Percentiles rank a stretch among this genome's conserved stretches.
These are phyloP conservation scores for Gavialis gangeticus DNA, from an alignment of 2,113 vertebrate genomes.

Conservation along the genomic window DNA sequence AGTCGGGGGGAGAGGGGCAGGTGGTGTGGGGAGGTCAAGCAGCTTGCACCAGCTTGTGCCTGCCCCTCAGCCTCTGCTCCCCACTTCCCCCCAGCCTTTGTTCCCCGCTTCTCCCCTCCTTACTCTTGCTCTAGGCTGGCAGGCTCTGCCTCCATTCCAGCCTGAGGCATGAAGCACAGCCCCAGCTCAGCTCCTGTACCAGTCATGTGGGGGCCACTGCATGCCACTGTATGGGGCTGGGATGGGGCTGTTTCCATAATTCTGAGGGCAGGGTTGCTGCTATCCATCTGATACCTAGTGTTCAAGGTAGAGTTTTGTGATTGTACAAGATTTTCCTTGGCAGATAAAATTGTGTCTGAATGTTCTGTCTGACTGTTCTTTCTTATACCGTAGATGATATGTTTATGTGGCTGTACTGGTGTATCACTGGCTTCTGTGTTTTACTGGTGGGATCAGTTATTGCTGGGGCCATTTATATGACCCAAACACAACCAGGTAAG, in stretches of 20 bases:
- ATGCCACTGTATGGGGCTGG: neutral
- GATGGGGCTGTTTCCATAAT: accelerated
- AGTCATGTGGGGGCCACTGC: too few relatives aligned
- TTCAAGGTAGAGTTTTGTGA: neutral
- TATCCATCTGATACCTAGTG: neutral
- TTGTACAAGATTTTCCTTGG: neutral
- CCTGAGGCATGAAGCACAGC: too few relatives aligned
- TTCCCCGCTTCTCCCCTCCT: too few relatives aligned
- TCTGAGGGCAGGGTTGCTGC: neutral
- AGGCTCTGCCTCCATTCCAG: too few relatives aligned
- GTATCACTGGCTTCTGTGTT: constrained; percentile 71
- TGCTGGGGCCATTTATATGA: constrained; percentile 69
- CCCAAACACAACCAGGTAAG: constrained; percentile 75
- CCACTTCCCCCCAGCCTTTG: too few relatives aligned
- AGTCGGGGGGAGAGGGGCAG: too few relatives aligned
- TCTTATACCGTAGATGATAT: constrained; percentile 52
- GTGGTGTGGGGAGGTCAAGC: too few relatives aligned
- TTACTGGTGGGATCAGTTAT: constrained; percentile 77
- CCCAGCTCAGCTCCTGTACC: too few relatives aligned
- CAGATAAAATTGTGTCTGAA: neutral
- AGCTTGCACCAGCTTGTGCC: too few relatives aligned
- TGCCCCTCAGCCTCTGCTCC: too few relatives aligned
- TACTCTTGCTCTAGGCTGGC: too few relatives aligned
- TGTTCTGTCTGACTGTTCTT: neutral
- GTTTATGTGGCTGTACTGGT: constrained; percentile 74